A percentile compares a stretch with the other conserved stretches of the same genome.
Evolutionary conservation across 1,140 invertebrate species (phyloP).

Genomic region (Ceratosolen solmsi): DNA sequence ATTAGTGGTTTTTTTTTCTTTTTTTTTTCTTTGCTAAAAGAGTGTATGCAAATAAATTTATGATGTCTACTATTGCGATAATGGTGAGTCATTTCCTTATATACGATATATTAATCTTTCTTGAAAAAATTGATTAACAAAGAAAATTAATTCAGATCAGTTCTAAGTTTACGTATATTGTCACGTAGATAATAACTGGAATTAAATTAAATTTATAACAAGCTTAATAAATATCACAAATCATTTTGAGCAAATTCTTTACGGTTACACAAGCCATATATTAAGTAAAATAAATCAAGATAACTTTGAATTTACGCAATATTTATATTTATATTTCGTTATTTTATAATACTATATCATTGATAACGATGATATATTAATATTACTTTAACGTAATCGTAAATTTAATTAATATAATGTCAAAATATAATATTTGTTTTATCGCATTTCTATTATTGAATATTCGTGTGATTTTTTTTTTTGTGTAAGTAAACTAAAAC

Average conservation of each 20-base stretch:
- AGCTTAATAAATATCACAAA: background rate
- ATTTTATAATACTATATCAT: background rate
- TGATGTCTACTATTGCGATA: background rate
- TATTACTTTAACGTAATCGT: background rate
- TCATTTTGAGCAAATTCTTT: background rate
- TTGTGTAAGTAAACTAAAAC: too few relatives aligned
- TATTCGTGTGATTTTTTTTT: too few relatives aligned
- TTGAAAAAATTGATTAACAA: too few relatives aligned
- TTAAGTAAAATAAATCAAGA: background rate
- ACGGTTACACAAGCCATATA: background rate
- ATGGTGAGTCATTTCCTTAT: background rate
- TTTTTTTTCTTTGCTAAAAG: too few relatives aligned
- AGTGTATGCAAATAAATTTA: background rate
- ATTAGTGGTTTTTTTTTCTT: too few relatives aligned
- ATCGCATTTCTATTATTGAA: too few relatives aligned
- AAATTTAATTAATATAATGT: background rate
- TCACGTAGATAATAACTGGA: background rate
- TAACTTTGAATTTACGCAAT: background rate
- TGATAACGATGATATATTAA: background rate
- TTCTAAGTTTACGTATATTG: too few relatives aligned
- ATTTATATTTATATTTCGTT: background rate
- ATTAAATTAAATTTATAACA: too few relatives aligned
- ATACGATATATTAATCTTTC: background rate
- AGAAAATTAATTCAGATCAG: background rate
- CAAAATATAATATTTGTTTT: background rate